A percentile compares a stretch with the other conserved stretches of the same genome.
These are phyloP conservation scores for Phoenicopterus ruber DNA, from an alignment of 2,113 vertebrate species.

Conservation along the genomic window DNA sequence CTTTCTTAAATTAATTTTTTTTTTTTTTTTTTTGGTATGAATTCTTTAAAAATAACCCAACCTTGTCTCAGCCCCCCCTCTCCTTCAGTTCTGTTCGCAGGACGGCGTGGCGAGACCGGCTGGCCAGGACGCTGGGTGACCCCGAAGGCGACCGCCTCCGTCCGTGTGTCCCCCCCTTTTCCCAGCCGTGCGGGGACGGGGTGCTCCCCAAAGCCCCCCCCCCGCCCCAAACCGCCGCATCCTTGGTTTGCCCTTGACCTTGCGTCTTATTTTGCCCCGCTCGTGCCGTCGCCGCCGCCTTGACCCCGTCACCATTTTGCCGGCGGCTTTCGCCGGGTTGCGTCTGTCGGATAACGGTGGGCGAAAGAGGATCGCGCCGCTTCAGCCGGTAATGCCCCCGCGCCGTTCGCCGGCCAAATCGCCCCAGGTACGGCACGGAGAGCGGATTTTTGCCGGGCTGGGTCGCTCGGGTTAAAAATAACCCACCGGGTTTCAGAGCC, in stretches of 20 bases:
- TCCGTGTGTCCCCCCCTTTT: not conserved
- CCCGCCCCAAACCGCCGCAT: fast-evolving
- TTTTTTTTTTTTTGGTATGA: not conserved
- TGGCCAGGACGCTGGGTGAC: not conserved
- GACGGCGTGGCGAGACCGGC: not conserved
- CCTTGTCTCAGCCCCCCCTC: not conserved
- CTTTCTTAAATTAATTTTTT: not conserved
- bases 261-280: not conserved
- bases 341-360: not conserved
- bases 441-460: not conserved
- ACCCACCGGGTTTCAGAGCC: not conserved
- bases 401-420: not conserved
- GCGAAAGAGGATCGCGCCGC: constrained; percentile 14
- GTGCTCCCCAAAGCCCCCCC: not conserved
- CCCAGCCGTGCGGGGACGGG: fast-evolving
- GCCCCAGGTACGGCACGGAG: not conserved
- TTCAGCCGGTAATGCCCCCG: constrained; percentile 19
- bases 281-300: not conserved
- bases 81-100: not conserved
- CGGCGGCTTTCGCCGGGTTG: not conserved
- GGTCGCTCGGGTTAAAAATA: constrained; percentile 4
- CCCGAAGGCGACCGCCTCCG: not conserved
- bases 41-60: not conserved
- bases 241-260: constrained; percentile 4
- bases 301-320: not conserved